Evolutionary conservation across 1,140 invertebrate genomes (phyloP).

Genomic region (Drosophila sproati): DNA sequence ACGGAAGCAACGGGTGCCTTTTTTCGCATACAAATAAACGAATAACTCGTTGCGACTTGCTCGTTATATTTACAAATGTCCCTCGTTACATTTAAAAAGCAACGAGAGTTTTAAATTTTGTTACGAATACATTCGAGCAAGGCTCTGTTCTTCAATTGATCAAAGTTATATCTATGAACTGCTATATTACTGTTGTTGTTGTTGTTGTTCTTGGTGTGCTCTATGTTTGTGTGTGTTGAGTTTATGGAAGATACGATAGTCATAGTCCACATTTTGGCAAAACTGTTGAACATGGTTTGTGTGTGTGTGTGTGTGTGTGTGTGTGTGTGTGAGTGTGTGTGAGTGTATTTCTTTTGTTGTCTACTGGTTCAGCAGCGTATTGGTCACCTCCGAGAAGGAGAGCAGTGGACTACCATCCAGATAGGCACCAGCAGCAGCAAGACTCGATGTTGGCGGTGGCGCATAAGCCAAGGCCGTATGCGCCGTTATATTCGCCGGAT

Average conservation of each 20-base stretch:
- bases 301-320: constrained; percentile 31
- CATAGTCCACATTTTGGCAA: constrained; percentile 84
- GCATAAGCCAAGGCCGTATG: constrained; percentile 84
- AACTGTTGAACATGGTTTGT: constrained; percentile 72
- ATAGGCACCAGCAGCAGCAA: constrained; percentile 84
- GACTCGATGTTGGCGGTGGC: constrained; percentile 49
- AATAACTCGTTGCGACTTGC: not conserved
- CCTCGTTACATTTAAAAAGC: not conserved
- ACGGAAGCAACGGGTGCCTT: too few species aligned
- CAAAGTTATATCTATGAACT: constrained; percentile 21
- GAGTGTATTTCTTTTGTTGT: constrained; percentile 1
- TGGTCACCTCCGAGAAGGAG: constrained; percentile 93
- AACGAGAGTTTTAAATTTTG: not conserved
- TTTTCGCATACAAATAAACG: not conserved
- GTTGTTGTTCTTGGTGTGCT: constrained; percentile 6
- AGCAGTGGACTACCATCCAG: constrained; percentile 91
- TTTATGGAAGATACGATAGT: constrained; percentile 84
- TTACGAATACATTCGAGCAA: constrained; percentile 12
- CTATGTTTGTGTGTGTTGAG: constrained; percentile 37
- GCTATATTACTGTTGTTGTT: not conserved
- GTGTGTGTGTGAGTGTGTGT: constrained; percentile 1
- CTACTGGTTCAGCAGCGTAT: constrained; percentile 90
- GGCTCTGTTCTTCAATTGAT: constrained; percentile 6
- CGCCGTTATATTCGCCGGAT: constrained; percentile 85
- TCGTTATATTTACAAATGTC: constrained; percentile 1